These are phyloP conservation scores for Cremastinae sp. DNA, from an alignment of 2,888 invertebrate species.

Conservation along the genomic window DNA sequence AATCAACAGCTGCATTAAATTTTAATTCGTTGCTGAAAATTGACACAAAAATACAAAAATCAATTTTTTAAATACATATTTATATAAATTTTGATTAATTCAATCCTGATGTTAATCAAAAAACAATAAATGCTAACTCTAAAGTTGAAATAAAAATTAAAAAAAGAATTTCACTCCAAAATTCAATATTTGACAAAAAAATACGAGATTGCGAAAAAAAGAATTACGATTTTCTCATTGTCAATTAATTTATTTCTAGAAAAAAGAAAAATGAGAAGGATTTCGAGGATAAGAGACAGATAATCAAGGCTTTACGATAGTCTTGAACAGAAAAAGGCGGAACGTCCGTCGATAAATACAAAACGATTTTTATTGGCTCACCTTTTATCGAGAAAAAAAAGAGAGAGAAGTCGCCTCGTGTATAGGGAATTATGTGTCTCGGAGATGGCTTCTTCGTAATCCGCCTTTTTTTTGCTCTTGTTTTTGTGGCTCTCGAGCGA, in stretches of 20 bases:
- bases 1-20: no score
- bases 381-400: slow-evolving; percentile 61
- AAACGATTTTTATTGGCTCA: slow-evolving; percentile 59
- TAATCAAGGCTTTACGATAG: background rate
- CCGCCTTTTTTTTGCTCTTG: background rate
- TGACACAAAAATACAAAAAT: no score
- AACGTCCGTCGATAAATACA: slow-evolving; percentile 15
- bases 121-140: no score
- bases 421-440: slow-evolving; percentile 34
- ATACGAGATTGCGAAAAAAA: no score
- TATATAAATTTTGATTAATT: no score
- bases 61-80: no score
- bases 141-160: no score
- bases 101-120: no score
- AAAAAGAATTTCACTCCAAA: no score
- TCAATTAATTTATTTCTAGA: background rate
- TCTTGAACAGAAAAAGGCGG: no score
- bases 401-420: slow-evolving; percentile 73
- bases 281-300: background rate
- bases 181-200: background rate
- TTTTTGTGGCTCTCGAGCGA: background rate
- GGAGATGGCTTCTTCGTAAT: slow-evolving; percentile 11
- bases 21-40: no score
- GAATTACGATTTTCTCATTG: no score
- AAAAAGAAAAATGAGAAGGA: background rate